These are phyloP conservation scores for Siniperca scherzeri DNA, from an alignment of 2,797 vertebrate species.

Conservation along the genomic window DNA sequence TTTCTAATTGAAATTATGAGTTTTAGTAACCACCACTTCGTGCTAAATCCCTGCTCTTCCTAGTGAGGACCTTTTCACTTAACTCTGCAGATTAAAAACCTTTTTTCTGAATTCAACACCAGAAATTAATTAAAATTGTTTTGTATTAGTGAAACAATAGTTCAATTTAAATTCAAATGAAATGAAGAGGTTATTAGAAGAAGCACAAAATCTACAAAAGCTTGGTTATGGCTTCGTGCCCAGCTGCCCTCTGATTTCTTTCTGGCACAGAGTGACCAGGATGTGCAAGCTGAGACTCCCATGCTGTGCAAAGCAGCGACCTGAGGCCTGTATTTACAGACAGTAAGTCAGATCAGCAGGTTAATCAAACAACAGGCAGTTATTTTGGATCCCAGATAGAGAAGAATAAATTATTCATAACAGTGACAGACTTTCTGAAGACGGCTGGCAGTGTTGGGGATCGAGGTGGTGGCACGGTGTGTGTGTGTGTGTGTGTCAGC, in stretches of 20 bases:
- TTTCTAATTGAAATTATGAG: constrained; percentile 19
- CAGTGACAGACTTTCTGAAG: constrained; percentile 52
- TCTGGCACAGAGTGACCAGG: constrained; percentile 56
- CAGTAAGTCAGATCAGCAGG: constrained; percentile 67
- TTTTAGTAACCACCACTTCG: background rate
- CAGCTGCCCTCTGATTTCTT: constrained; percentile 55
- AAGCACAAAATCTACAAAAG: constrained; percentile 41
- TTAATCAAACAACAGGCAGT: constrained; percentile 77
- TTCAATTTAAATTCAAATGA: background rate
- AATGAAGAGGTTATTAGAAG: constrained; percentile 26
- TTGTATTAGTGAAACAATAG: constrained; percentile 14
- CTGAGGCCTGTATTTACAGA: constrained; percentile 66
- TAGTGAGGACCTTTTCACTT: background rate
- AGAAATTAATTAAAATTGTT: constrained; percentile 25
- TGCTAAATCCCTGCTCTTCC: background rate
- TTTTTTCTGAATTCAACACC: constrained; percentile 6
- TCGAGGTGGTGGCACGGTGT: constrained; percentile 11
- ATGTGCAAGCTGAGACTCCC: constrained; percentile 60
- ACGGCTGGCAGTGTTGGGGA: constrained; percentile 18
- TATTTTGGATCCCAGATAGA: constrained; percentile 63
- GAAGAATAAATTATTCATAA: constrained; percentile 72
- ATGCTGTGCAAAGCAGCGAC: constrained; percentile 44
- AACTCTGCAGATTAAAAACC: constrained; percentile 17
- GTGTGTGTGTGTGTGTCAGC: constrained; percentile 9
- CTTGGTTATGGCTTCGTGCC: constrained; percentile 41